Evolutionary conservation across 2,888 invertebrate species (phyloP).

Genomic region (Malthinus flaveolus): DNA sequence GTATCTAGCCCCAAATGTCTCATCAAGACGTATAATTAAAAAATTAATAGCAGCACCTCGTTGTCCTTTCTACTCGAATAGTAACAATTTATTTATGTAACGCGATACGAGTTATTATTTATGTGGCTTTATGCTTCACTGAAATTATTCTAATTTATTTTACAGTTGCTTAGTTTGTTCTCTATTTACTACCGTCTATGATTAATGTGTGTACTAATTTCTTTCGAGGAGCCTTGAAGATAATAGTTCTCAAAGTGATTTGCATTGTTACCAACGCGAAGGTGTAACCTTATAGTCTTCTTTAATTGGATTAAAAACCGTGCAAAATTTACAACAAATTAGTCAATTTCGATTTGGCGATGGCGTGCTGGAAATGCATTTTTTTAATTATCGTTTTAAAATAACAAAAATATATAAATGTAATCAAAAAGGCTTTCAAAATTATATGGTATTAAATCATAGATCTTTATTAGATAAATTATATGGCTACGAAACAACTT

Average conservation of each 20-base stretch:
- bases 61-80: no score
- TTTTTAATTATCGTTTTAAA: not conserved
- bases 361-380: not conserved
- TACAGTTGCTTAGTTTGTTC: not conserved
- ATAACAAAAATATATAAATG: not conserved
- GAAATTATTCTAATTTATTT: not conserved
- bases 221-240: constrained; percentile 4
- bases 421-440: constrained; percentile 3
- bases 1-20: no score
- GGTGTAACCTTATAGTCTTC: not conserved
- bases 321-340: not conserved
- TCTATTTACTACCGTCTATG: not conserved
- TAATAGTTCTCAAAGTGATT: not conserved
- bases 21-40: no score
- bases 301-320: not conserved
- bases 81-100: no score
- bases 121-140: constrained; percentile 1
- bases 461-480: constrained; percentile 6
- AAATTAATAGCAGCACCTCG: no score
- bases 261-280: constrained; percentile 1
- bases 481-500: constrained; percentile 3
- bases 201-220: constrained; percentile 11
- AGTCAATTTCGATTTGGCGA: not conserved
- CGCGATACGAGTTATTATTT: not conserved
- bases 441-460: constrained; percentile 4